phyloP scores from a whole-genome alignment of 2,797 vertebrate species.

The Enteromius viviparus region DNA sequence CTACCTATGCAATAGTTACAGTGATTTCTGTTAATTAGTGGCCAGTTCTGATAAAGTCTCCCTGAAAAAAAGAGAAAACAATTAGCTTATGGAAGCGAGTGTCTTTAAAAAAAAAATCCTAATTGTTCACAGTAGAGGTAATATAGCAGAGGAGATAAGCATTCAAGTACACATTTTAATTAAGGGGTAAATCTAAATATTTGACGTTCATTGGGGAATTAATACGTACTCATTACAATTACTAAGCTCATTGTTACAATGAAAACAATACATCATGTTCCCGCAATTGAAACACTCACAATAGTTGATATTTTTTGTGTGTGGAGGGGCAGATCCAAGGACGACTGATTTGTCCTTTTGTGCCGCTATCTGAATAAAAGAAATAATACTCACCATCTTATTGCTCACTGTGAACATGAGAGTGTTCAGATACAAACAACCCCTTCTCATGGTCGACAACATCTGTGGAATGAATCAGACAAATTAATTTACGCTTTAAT shows the following conservation, averaged over 20 bases:
- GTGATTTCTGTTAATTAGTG: slow-evolving; percentile 84
- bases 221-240: slow-evolving; percentile 79
- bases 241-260: slow-evolving; percentile 79
- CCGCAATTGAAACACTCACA: slow-evolving; percentile 68
- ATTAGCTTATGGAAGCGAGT: slow-evolving; percentile 80
- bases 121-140: slow-evolving; percentile 79
- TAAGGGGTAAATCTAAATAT: slow-evolving; percentile 74
- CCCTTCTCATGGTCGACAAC: slow-evolving; percentile 6
- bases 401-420: neutral
- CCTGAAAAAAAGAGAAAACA: slow-evolving; percentile 81
- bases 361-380: slow-evolving; percentile 5
- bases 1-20: slow-evolving; percentile 84
- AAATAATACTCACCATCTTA: slow-evolving; percentile 19
- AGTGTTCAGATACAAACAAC: slow-evolving; percentile 23
- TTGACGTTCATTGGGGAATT: slow-evolving; percentile 81
- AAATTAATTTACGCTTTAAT: slow-evolving; percentile 29
- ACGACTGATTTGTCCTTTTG: slow-evolving; percentile 26
- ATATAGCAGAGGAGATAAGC: slow-evolving; percentile 80
- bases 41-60: slow-evolving; percentile 80
- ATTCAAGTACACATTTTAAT: slow-evolving; percentile 80
- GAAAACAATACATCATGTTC: slow-evolving; percentile 77
- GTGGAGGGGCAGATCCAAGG: slow-evolving; percentile 59
- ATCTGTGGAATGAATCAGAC: slow-evolving; percentile 32
- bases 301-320: slow-evolving; percentile 60
- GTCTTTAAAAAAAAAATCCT: slow-evolving; percentile 76